A percentile compares a stretch with the other conserved stretches of the same genome.
phyloP scores from a whole-genome alignment of 2,888 invertebrate genomes.

The Micropterix aruncella region DNA sequence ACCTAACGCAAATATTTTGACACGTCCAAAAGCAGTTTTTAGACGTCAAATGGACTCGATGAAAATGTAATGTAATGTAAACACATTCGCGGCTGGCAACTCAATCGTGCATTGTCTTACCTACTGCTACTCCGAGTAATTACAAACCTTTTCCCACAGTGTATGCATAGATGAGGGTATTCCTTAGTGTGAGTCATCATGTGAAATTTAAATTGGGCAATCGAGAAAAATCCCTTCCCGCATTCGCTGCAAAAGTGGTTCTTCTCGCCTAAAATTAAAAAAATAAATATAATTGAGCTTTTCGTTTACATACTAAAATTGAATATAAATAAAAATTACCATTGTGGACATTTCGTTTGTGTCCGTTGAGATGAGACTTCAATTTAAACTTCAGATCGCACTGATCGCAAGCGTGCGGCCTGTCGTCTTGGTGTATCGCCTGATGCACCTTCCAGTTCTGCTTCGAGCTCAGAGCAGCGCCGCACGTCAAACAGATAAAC shows the following conservation, averaged over 20 bases:
- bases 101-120: too few relatives aligned
- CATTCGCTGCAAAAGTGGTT: constrained; percentile 5
- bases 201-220: constrained; percentile 6
- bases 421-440: constrained; percentile 2
- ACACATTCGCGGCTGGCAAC: too few relatives aligned
- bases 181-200: constrained; percentile 7
- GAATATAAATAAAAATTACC: too few relatives aligned
- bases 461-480: constrained; percentile 4
- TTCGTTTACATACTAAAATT: too few relatives aligned
- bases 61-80: too few relatives aligned
- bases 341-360: constrained; percentile 6
- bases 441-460: constrained; percentile 2
- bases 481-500: too few relatives aligned
- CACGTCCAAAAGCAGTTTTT: too few relatives aligned
- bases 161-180: constrained; percentile 6
- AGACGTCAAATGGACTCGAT: too few relatives aligned
- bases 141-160: constrained; percentile 6
- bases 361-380: constrained; percentile 6
- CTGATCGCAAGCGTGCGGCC: constrained; percentile 5
- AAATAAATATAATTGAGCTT: too few relatives aligned
- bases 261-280: constrained; percentile 5
- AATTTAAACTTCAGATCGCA: constrained; percentile 6
- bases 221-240: constrained; percentile 5
- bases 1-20: too few relatives aligned
- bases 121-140: too few relatives aligned